Conservation (phyloP, 2,888 invertebrate genomes). For the Dichetophora obliterata region DNA sequence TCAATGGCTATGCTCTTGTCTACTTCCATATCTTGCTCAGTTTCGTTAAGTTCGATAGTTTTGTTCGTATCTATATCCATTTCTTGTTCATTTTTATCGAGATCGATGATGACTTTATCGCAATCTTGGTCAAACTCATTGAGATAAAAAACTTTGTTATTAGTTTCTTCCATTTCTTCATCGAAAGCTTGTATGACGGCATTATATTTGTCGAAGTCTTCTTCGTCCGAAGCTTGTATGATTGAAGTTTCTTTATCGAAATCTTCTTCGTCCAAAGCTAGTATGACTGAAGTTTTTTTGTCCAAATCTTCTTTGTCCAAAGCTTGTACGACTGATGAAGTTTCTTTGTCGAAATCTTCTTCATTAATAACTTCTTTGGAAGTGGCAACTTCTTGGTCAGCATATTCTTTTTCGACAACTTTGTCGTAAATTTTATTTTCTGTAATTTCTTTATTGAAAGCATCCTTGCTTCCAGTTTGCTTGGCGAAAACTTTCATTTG, state of each 20-base stretch:
- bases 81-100: neutral
- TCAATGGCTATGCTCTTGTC: neutral
- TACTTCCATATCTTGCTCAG: neutral
- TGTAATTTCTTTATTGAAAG: constrained; percentile 30
- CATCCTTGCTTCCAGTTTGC: neutral
- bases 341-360: neutral
- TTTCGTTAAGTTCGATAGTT: neutral
- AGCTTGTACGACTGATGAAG: too few species aligned
- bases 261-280: neutral
- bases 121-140: neutral
- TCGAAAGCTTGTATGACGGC: too few species aligned
- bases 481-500: neutral
- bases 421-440: constrained; percentile 31
- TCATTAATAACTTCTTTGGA: neutral
- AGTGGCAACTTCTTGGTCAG: constrained; percentile 19
- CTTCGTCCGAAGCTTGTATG: neutral
- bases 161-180: neutral
- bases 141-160: neutral
- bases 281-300: neutral
- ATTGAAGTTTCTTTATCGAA: neutral
- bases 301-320: neutral
- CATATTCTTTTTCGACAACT: constrained; percentile 38
- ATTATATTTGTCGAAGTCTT: neutral
- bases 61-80: neutral
- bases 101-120: neutral